Percentiles rank a stretch among this genome's conserved stretches.
Conservation (phyloP, 2,888 invertebrate species). For the Ligdia adustata region DNA sequence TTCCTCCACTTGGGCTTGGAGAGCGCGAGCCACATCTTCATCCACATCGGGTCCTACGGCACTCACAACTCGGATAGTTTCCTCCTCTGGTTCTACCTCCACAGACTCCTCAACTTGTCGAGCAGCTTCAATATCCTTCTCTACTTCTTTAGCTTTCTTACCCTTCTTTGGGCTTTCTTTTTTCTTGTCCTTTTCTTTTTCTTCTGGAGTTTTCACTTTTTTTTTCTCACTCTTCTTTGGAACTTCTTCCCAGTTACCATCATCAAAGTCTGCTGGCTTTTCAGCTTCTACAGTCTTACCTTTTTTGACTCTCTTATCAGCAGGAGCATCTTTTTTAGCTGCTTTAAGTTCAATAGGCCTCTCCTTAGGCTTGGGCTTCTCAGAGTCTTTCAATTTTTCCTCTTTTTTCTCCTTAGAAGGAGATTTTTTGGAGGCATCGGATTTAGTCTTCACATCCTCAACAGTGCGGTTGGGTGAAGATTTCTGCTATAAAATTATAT, state of each 20-base stretch:
- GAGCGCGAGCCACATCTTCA: slow-evolving; percentile 68
- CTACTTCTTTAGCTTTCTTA: slow-evolving; percentile 76
- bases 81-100: slow-evolving; percentile 59
- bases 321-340: slow-evolving; percentile 69
- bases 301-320: slow-evolving; percentile 85
- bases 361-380: slow-evolving; percentile 76
- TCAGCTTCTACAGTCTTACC: slow-evolving; percentile 81
- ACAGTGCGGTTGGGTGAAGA: slow-evolving; percentile 86
- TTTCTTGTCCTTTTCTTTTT: slow-evolving; percentile 67
- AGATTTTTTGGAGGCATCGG: slow-evolving; percentile 84
- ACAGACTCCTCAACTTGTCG: slow-evolving; percentile 49
- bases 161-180: slow-evolving; percentile 80
- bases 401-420: slow-evolving; percentile 82
- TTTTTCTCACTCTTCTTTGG: slow-evolving; percentile 89
- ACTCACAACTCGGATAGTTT: slow-evolving; percentile 73
- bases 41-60: slow-evolving; percentile 69
- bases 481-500: slow-evolving; percentile 72
- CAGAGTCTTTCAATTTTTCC: slow-evolving; percentile 80
- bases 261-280: slow-evolving; percentile 89
- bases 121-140: slow-evolving; percentile 59
- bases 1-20: slow-evolving; percentile 78
- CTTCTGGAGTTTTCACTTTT: slow-evolving; percentile 85
- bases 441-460: slow-evolving; percentile 83
- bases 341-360: slow-evolving; percentile 61
- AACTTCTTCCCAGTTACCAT: slow-evolving; percentile 90